A percentile compares a stretch with the other conserved stretches of the same genome.
Evolutionary conservation across 2,797 vertebrate species (phyloP).

Genomic region (Diceros bicornis): DNA sequence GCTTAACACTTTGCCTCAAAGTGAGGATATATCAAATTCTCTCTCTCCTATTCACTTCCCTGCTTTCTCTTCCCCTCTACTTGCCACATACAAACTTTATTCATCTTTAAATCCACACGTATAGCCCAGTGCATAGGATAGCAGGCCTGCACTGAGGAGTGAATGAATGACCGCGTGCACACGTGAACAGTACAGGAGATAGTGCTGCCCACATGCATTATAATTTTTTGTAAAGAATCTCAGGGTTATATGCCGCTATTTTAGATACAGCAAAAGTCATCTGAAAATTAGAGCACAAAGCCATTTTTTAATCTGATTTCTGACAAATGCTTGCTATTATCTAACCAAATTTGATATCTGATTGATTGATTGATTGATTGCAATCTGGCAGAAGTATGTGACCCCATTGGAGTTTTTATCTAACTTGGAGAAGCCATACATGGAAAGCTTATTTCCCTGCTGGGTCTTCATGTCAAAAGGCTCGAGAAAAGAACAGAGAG

Average conservation of each 20-base stretch:
- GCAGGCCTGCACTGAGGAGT: accelerated
- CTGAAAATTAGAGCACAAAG: background rate
- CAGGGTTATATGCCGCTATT: background rate
- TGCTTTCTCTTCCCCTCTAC: background rate
- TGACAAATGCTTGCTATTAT: background rate
- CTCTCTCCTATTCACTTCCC: background rate
- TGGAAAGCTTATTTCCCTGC: background rate
- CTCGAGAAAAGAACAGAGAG: background rate
- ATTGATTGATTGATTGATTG: background rate
- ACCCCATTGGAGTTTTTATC: background rate
- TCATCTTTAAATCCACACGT: background rate
- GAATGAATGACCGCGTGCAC: background rate
- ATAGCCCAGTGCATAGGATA: background rate
- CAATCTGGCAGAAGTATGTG: background rate
- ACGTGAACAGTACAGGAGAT: background rate
- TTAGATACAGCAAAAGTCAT: background rate
- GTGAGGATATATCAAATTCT: slow-evolving; percentile 54
- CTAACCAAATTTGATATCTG: background rate
- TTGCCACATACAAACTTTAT: background rate
- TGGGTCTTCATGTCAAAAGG: background rate
- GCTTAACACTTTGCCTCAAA: slow-evolving; percentile 47
- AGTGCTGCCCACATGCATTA: background rate
- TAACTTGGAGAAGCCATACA: background rate
- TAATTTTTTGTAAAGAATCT: background rate
- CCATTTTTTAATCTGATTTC: background rate